Conservation (phyloP, 2,113 vertebrate genomes). For the Platichthys stellatus region DNA sequence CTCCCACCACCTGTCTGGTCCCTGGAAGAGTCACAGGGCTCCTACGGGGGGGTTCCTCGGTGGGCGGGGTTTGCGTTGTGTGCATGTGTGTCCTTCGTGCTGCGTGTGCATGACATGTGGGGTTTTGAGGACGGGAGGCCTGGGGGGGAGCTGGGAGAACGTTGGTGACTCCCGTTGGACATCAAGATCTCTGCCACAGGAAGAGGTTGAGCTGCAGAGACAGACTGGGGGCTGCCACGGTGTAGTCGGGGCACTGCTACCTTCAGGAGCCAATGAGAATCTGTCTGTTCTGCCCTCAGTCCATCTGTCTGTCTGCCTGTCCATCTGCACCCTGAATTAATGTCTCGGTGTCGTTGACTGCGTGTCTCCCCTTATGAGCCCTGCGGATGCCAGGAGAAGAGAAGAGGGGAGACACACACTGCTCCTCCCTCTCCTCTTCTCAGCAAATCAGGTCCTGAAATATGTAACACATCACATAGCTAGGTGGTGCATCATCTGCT, state of each 20-base stretch:
- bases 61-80: constrained; percentile 20
- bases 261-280: constrained; percentile 60
- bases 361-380: constrained; percentile 54
- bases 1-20: constrained; percentile 84
- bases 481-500: constrained; percentile 19
- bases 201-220: constrained; percentile 36
- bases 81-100: constrained; percentile 11
- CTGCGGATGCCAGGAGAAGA: constrained; percentile 41
- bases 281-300: constrained; percentile 62
- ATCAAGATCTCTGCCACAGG: constrained; percentile 45
- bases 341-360: constrained; percentile 66
- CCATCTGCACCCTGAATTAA: constrained; percentile 73
- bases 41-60: constrained; percentile 59
- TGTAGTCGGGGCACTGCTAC: constrained; percentile 45
- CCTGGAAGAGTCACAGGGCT: constrained; percentile 74
- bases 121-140: constrained; percentile 39
- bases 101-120: constrained; percentile 7
- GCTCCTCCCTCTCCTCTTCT: constrained; percentile 20
- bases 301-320: constrained; percentile 77
- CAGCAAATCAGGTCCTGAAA: constrained; percentile 41
- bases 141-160: constrained; percentile 37
- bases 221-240: constrained; percentile 46
- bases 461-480: constrained; percentile 7
- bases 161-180: constrained; percentile 41
- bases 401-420: constrained; percentile 6